A percentile compares a stretch with the other conserved stretches of the same genome.
Conservation (phyloP, 2,113 vertebrate genomes). For the Chitala chitala region DNA sequence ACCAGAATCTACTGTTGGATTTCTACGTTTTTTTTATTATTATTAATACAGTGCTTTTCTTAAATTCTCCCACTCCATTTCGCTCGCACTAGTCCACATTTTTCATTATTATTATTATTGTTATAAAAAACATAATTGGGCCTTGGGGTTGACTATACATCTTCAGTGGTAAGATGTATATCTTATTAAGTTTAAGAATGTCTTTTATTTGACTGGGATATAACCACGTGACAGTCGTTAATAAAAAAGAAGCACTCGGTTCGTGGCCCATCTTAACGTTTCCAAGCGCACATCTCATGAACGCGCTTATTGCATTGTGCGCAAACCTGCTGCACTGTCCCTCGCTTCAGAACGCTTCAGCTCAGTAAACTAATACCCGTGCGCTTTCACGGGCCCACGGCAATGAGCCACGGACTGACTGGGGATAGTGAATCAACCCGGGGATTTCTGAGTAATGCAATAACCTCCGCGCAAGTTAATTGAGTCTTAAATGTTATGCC, state of each 20-base stretch:
- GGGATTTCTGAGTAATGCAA: conserved; percentile 18
- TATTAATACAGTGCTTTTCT: conserved; percentile 30
- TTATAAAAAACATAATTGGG: not conserved
- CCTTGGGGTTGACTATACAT: conserved; percentile 42
- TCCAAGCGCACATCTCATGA: conserved; percentile 52
- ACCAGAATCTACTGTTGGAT: conserved; percentile 46
- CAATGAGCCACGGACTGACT: conserved; percentile 15
- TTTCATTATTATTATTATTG: too few relatives aligned
- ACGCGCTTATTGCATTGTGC: conserved; percentile 1
- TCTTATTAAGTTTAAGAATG: conserved; percentile 66
- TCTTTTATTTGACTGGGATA: conserved; percentile 68
- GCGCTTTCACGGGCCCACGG: not conserved
- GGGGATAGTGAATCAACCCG: not conserved
- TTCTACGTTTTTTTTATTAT: conserved; percentile 48
- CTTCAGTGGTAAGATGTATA: conserved; percentile 48
- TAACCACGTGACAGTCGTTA: conserved; percentile 57
- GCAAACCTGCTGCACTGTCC: too few relatives aligned
- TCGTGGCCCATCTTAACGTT: conserved; percentile 63
- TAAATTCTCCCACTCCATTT: conserved; percentile 50
- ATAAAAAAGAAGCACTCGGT: conserved; percentile 63
- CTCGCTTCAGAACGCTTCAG: not conserved
- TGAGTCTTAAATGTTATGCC: conserved; percentile 22
- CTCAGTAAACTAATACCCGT: not conserved
- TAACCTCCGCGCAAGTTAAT: conserved; percentile 19
- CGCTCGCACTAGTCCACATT: conserved; percentile 49